Conservation (phyloP, 1,140 invertebrate genomes). For the Aphelinus atriplicis region DNA sequence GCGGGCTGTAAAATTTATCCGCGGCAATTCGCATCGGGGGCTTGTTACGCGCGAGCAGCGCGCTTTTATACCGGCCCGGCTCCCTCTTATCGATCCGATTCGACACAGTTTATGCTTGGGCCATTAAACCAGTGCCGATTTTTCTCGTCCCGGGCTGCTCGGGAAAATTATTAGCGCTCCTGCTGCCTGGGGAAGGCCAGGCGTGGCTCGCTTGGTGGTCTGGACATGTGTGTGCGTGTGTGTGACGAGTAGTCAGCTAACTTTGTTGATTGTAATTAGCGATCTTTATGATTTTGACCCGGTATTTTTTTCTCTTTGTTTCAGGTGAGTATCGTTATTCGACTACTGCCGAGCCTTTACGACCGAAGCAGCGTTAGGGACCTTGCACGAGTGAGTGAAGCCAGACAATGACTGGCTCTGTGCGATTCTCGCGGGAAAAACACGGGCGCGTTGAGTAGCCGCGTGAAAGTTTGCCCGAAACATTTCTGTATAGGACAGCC, state of each 20-base stretch:
- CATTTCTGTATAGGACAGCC: too few relatives aligned
- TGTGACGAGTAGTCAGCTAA: too few relatives aligned
- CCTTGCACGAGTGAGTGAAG: not conserved
- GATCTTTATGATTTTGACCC: too few relatives aligned
- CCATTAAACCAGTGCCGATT: not conserved
- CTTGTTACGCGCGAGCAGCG: not conserved
- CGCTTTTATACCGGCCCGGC: conserved; percentile 1
- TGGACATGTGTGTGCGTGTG: not conserved
- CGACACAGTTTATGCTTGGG: conserved; percentile 5
- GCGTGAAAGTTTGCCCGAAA: too few relatives aligned
- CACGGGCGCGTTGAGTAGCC: too few relatives aligned
- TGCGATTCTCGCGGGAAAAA: too few relatives aligned
- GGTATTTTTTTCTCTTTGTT: conserved; percentile 26
- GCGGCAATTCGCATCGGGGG: not conserved
- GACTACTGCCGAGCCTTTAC: too few relatives aligned
- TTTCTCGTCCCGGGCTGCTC: not conserved
- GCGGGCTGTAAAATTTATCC: conserved; percentile 10
- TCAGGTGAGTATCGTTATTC: conserved; percentile 23
- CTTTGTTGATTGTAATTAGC: too few relatives aligned
- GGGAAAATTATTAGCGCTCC: too few relatives aligned
- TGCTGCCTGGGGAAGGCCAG: not conserved
- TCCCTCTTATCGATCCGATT: conserved; percentile 14
- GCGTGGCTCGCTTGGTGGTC: not conserved
- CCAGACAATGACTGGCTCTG: too few relatives aligned
- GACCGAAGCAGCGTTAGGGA: too few relatives aligned